phyloP scores from a whole-genome alignment of 2,888 invertebrate genomes.

The Diarsia mendica region DNA sequence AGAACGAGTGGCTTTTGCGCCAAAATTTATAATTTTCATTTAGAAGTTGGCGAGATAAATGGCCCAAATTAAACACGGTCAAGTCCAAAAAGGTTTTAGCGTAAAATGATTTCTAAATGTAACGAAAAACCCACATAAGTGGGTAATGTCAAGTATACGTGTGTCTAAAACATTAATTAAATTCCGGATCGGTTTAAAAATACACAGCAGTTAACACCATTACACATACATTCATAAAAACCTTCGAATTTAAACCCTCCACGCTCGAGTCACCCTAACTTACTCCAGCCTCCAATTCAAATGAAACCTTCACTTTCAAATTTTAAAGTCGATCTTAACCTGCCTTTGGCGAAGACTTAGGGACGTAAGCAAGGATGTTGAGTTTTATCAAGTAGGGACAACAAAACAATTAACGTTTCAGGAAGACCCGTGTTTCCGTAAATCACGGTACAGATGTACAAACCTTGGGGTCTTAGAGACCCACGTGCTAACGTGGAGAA shows the following conservation, averaged over 20 bases:
- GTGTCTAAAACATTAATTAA: slow-evolving; percentile 16
- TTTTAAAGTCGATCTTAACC: neutral
- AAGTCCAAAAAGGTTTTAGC: slow-evolving; percentile 19
- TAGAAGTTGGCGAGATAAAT: slow-evolving; percentile 28
- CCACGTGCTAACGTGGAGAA: neutral
- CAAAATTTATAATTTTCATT: slow-evolving; percentile 26
- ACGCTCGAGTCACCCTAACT: neutral
- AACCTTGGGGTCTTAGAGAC: neutral
- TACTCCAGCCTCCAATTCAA: neutral
- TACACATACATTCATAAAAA: slow-evolving; percentile 25
- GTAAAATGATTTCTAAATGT: slow-evolving; percentile 20
- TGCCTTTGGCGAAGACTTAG: neutral
- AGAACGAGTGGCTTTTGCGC: slow-evolving; percentile 1
- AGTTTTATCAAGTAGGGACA: slow-evolving; percentile 19
- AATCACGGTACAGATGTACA: slow-evolving; percentile 23
- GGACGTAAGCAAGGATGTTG: neutral
- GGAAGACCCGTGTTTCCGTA: slow-evolving; percentile 25
- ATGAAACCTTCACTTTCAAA: neutral
- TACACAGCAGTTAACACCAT: slow-evolving; percentile 37
- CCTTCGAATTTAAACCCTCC: neutral
- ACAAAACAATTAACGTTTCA: slow-evolving; percentile 44
- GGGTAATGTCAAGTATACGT: slow-evolving; percentile 1
- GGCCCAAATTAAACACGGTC: slow-evolving; percentile 29
- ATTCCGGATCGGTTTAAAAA: slow-evolving; percentile 32
- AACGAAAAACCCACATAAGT: slow-evolving; percentile 2